phyloP scores from a whole-genome alignment of 2,888 invertebrate genomes.

The Melanotus villosus region DNA sequence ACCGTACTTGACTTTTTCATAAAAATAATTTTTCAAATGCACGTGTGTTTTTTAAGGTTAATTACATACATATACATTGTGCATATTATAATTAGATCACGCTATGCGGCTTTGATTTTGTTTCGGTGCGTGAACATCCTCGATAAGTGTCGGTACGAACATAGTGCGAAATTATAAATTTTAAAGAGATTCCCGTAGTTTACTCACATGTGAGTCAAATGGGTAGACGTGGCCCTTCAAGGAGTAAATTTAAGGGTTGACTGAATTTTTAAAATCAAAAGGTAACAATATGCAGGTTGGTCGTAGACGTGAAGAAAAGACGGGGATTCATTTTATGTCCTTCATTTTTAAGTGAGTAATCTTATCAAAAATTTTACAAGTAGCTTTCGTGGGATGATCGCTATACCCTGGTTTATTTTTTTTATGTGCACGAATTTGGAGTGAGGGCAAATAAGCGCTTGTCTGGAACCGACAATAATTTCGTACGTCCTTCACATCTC shows the following conservation, averaged over 20 bases:
- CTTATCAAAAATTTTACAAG: slow-evolving; percentile 17
- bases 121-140: slow-evolving; percentile 6
- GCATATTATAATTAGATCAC: slow-evolving; percentile 17
- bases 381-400: slow-evolving; percentile 18
- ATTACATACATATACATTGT: slow-evolving; percentile 31
- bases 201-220: slow-evolving; percentile 5
- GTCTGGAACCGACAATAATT: slow-evolving; percentile 33
- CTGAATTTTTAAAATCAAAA: slow-evolving; percentile 12
- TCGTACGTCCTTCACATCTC: slow-evolving; percentile 54
- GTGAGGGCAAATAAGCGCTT: slow-evolving; percentile 25
- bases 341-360: slow-evolving; percentile 14
- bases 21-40: slow-evolving; percentile 29
- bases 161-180: slow-evolving; percentile 3
- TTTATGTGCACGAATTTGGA: slow-evolving; percentile 13
- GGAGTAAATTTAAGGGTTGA: slow-evolving; percentile 11
- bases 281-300: slow-evolving; percentile 10
- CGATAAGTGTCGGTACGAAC: background rate
- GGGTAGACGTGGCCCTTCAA: background rate
- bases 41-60: slow-evolving; percentile 16
- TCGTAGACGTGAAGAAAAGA: background rate
- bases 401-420: slow-evolving; percentile 11
- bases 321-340: slow-evolving; percentile 10
- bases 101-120: slow-evolving; percentile 11
- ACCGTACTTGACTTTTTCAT: background rate
- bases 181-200: slow-evolving; percentile 6